These are phyloP conservation scores for Operophtera brumata DNA, from an alignment of 2,888 invertebrate species.

Conservation along the genomic window DNA sequence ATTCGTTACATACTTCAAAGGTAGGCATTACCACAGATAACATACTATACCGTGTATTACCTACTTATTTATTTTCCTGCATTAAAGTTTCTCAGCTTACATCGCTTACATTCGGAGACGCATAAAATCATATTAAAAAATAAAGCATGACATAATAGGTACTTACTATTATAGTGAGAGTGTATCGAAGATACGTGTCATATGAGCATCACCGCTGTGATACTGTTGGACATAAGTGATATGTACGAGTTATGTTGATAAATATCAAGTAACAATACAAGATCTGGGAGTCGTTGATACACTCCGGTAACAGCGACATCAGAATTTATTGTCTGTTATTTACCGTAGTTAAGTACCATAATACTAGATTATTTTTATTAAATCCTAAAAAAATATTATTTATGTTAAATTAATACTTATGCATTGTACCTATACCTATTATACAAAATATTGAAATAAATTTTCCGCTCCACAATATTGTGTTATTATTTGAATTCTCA, in stretches of 20 bases:
- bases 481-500: slow-evolving; percentile 19
- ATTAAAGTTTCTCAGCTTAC: no score
- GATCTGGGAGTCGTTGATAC: background rate
- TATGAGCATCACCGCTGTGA: background rate
- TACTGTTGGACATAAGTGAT: background rate
- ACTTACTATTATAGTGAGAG: no score
- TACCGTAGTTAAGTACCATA: background rate
- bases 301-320: background rate
- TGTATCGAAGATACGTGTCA: background rate
- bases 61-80: no score
- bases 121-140: no score
- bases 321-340: background rate
- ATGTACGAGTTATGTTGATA: background rate
- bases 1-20: background rate
- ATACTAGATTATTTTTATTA: background rate
- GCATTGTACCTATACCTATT: background rate
- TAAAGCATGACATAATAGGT: no score
- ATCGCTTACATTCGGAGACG: no score
- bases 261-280: background rate
- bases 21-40: no score
- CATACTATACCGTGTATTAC: no score
- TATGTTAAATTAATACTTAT: background rate
- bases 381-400: background rate
- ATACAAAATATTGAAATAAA: slow-evolving; percentile 8
- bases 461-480: slow-evolving; percentile 11